Evolutionary conservation across 2,797 vertebrate species (phyloP).

Genomic region (Aldrovandia affinis): DNA sequence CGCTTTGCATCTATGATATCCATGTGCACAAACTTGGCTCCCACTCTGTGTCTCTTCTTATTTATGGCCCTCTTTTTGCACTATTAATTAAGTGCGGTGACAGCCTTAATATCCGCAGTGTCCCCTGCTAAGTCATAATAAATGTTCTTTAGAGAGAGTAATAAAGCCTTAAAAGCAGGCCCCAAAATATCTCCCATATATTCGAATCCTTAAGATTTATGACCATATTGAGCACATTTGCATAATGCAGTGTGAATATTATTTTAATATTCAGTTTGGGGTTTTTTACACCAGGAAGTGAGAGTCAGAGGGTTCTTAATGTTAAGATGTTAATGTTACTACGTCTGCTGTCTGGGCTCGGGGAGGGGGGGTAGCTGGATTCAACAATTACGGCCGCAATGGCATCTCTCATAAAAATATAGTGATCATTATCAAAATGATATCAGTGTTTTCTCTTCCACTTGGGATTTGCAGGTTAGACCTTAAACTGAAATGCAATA

Average conservation of each 20-base stretch:
- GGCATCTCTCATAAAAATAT: not conserved
- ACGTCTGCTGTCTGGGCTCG: not conserved
- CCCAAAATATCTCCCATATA: conserved; percentile 27
- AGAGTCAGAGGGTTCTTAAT: conserved; percentile 24
- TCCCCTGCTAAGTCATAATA: conserved; percentile 32
- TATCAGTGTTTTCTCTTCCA: conserved; percentile 5
- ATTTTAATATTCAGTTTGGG: conserved; percentile 32
- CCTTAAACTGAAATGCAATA: not conserved
- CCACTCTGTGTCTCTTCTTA: not conserved
- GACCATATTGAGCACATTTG: conserved; percentile 26
- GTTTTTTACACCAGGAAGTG: conserved; percentile 16
- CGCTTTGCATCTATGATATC: not conserved
- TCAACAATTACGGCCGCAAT: not conserved
- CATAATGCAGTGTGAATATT: conserved; percentile 38
- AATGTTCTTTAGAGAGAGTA: conserved; percentile 35
- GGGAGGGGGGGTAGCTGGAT: not conserved
- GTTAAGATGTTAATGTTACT: conserved; percentile 15
- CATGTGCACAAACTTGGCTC: not conserved
- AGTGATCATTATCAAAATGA: conserved; percentile 15
- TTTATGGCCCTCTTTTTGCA: conserved; percentile 11
- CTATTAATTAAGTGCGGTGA: conserved; percentile 31
- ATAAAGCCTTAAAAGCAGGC: conserved; percentile 18
- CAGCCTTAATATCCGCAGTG: conserved; percentile 22
- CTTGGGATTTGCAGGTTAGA: not conserved
- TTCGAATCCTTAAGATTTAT: conserved; percentile 30